Evolutionary conservation across 2,113 vertebrate genomes (phyloP), one percentile per base, ranked within the genome.

Genomic region (Lepisosteus oculatus): DNA sequence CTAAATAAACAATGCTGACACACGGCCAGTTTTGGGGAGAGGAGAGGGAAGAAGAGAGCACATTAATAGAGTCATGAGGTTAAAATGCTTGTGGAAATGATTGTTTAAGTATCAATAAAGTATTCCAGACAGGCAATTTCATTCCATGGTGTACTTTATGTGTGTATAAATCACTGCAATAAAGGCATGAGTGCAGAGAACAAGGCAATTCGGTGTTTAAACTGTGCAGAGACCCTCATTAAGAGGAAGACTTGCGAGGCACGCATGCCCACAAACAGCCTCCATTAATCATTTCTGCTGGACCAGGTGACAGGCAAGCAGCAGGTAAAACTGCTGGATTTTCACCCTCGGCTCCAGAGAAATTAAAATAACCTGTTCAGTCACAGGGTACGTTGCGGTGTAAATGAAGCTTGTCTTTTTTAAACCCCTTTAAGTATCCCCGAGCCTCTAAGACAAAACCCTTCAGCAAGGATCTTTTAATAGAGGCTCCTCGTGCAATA

Each of bases 41-140:
- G 2, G 8, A 47, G 54, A 65, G 17, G 7, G 55, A 66, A 51
- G n/a, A 70, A 65, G 80, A 67, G 71, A 77, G 77, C 61, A 62
- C 69, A 74, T 78, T 84, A 82, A 80, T 76, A 64, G 75, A 44
- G 64, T 55, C 29, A 65, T 80, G 80, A 84, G 79, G 78, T 64
- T 73, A 69, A 68, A 14, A 66, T 75, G 80, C 78, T 77, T 70
- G 73, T 70, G 75, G 81, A 79, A 85, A 85, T 85, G 71, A 85
- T 84, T 77, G 77, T 81, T 84, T 83, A 84, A 87, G 80, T 79
- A 76, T 69, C 80, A 76, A 82, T 85, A 87, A 84, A 87, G n/a
- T 74, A 79, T 29, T 71, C 61, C 68, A 66, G 78, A 79, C 73
- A 83, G 80, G 77, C 80, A 68, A 85, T 85, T 80, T 83, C 79